Evolutionary conservation across 2,113 vertebrate genomes (phyloP).

Genomic region (Myocastor coypus): DNA sequence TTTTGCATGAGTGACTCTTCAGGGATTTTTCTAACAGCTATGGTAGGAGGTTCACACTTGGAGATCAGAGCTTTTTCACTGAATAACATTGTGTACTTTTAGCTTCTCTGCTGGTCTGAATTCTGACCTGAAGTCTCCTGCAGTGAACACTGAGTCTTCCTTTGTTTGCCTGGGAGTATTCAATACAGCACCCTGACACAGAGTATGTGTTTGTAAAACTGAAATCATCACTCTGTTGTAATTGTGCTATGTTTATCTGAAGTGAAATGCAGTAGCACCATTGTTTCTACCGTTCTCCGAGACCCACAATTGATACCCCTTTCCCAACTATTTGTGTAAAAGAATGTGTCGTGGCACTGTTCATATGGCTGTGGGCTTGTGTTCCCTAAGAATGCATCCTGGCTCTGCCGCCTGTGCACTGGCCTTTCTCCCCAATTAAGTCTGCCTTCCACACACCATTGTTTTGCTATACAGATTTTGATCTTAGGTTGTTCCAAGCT

Average conservation of each 20-base stretch:
- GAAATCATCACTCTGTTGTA: neutral
- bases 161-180: neutral
- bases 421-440: neutral
- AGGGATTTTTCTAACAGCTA: conserved; percentile 41
- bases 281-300: neutral
- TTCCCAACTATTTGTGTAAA: neutral
- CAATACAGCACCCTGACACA: neutral
- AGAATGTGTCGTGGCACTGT: neutral
- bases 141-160: neutral
- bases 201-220: neutral
- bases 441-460: neutral
- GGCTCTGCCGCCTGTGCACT: neutral
- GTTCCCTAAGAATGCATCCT: rapidly evolving
- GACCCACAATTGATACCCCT: neutral
- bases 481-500: neutral
- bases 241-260: neutral
- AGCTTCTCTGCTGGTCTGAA: neutral
- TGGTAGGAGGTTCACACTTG: neutral
- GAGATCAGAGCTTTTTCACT: conserved; percentile 29
- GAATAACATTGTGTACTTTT: conserved; percentile 3
- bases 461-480: neutral
- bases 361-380: neutral
- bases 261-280: neutral
- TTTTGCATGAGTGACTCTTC: conserved; percentile 72
- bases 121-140: neutral